Evolutionary conservation across 2,113 vertebrate species (phyloP), one percentile per base, ranked within the genome.

Genomic region (Sphaerodactylus townsendi): DNA sequence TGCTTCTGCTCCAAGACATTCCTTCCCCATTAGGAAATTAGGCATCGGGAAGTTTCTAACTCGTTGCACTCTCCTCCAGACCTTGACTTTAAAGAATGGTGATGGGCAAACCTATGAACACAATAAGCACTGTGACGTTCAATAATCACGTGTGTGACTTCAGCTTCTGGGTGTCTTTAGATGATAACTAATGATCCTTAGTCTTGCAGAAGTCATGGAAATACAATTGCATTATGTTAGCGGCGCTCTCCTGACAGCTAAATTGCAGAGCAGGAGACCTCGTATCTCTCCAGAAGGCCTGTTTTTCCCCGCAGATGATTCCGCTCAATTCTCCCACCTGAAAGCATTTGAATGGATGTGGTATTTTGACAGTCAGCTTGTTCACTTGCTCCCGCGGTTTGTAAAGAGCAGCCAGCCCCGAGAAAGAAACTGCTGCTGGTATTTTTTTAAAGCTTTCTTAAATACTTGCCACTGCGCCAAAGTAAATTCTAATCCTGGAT

Each of bases 401-500:
- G 77, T 73, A 66, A 88, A 76, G 89, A 85, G 89, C 82, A 88
- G 83, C 91, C 86, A 81, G 44, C 7, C 59, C 84, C 87, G 48
- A 56, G 65, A 69, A 77, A 77, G 30, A 69, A 73, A 90, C 84
- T 90, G 48, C 76, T 74, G 77, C 65, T 25, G 3, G 30, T 79
- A 92, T 87, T 91, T 46, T 84, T 62, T 62, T 62, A 28, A 62
- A 1, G 44, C 75, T 88, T 77, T 88, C 87, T 86, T 83, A 85
- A 62, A 76, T 48, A 87, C 72, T 83, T 28, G 79, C 86, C 66
- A 86, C 71, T 65, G 77, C 81, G 82, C 48, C 85, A 93, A 62
- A 95, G 94, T 90, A 93, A 94, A 95, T 96, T 93, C 91, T 85
- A 86, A 83, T 91, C 86, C 46, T 62, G 88, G 87, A 93, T 92